Base-by-base conservation (phyloP, 2,888 invertebrate genomes). In the Aspidiotus destructor region DNA sequence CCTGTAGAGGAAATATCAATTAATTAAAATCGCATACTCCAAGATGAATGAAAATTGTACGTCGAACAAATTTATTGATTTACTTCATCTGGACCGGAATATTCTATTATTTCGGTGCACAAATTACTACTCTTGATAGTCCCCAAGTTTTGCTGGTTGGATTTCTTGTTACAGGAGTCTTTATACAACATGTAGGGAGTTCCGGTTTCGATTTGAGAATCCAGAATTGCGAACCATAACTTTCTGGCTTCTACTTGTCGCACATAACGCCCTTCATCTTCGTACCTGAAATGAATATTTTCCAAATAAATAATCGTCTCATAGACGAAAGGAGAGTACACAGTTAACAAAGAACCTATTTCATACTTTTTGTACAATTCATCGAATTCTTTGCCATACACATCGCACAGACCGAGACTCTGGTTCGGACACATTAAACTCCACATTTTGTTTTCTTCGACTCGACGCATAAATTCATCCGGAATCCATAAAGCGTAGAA, bases 401-500 rank as follows among this genome's bases (percentile, higher is more conserved):
- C 86, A 73, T 98, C 96, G 1, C 85, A 81, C 7, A 99, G 82
- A 0, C 94, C 94, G 0, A 95, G 96, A 73, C 88, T 88, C 75
- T 92, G 87, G 76, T 91, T 86, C 0, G 99, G 98, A 76, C 98
- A 99, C 97, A 99, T 97, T 15, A 99, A 80, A 64, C 92, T 90
- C 99, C 99, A 99, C 63, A 84, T 81, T 71, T 80, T 86, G 78
- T 96, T 84, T 2, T 81, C 81, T 77, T 94, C 88, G 0, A 94
- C 92, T 62, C 99, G 84, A 77, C 88, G 85, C 99, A 99, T 99
- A 77, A 99, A 99, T 69, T 99, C 81, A 80, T 99, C 98, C 0
- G 98, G 95, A 73, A 99, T 92, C 98, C 99, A 99, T 41, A 99
- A 77, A 0, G 92, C 98, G 77, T 92, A 97, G 78, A 98, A 99